Base-by-base conservation (phyloP, 2,797 vertebrate species). In the Xiphophorus birchmanni region DNA sequence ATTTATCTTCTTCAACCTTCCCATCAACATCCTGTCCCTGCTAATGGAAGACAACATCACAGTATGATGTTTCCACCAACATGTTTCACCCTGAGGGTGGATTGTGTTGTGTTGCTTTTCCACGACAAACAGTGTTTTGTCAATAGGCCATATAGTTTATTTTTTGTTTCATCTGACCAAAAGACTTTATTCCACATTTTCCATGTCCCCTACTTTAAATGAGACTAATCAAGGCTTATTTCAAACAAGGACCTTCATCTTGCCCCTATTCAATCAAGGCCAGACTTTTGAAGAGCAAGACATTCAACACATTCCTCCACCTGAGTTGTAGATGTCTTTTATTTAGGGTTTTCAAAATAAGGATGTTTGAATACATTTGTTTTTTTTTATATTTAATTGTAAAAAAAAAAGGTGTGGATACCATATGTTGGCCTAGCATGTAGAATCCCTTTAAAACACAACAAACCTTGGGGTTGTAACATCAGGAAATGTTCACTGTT, bases 401-500 rank as follows among this genome's bases (percentile, higher is more conserved):
- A 9, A 21, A 63, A 29, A 63, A 29, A 29, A 29, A 63, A 35
- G 60, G 3, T 35, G 32, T 65, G 2, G 21, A 37, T 6, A 9
- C 15, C 13, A 32, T 60, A 60, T 32, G 29, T 32, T 60, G n/a
- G 56, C 12, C 56, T 29, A 15, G 5, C 56, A 29, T 12, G 26
- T 29, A 58, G n/a, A 58, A 65, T 69, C 37, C 37, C 3, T 4
- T 42, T 69, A 42, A 69, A 69, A 17, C 12, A 47, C 26, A 45
- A 18, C 7, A 0, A 29, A 4, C 6, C 45, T 15, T 44, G 26
- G 3, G 42, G 69, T 17, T 45, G 42, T 15, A 72, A 29, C 44
- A 72, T 29, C 4, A 29, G 69, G 44, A 72, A 47, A 44, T 75
- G 54, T 80, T 21, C 45, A 71, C 77, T 80, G 73, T 90, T 89